These are phyloP conservation scores for Drosophila austrosaltans DNA, from an alignment of 2,888 invertebrate species.

Conservation along the genomic window DNA sequence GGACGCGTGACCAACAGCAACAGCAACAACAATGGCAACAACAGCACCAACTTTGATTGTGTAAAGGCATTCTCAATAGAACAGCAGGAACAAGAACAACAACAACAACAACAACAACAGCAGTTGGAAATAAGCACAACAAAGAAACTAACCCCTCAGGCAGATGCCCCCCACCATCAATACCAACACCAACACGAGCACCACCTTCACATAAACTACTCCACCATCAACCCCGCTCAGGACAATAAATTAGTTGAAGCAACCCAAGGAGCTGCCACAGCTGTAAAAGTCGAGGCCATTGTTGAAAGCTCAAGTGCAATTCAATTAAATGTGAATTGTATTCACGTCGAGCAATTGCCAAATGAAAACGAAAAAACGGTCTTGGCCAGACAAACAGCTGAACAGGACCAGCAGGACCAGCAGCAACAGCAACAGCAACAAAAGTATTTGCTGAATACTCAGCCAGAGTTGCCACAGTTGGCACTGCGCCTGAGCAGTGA, in stretches of 20 bases:
- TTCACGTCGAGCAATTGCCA: slow-evolving; percentile 47
- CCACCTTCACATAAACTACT: slow-evolving; percentile 19
- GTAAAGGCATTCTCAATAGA: slow-evolving; percentile 72
- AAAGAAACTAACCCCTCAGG: slow-evolving; percentile 63
- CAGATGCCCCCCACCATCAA: slow-evolving; percentile 8
- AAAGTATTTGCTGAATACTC: slow-evolving; percentile 59
- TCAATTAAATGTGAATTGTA: slow-evolving; percentile 65
- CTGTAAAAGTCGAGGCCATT: slow-evolving; percentile 28
- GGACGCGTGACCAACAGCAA: slow-evolving; percentile 68
- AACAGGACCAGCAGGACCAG: slow-evolving; percentile 18
- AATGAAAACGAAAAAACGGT: slow-evolving; percentile 52
- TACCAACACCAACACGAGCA: slow-evolving; percentile 13
- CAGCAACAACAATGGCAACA: slow-evolving; percentile 28
- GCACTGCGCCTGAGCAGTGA: slow-evolving; percentile 59
- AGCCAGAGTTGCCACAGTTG: slow-evolving; percentile 32
- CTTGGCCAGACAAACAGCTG: slow-evolving; percentile 47
- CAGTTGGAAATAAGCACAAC: slow-evolving; percentile 51
- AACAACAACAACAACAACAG: slow-evolving; percentile 44
- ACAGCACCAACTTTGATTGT: slow-evolving; percentile 55
- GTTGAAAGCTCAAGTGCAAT: slow-evolving; percentile 63
- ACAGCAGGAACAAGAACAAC: slow-evolving; percentile 52
- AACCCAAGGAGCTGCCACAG: slow-evolving; percentile 21
- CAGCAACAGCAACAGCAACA: slow-evolving; percentile 31
- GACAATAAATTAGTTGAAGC: slow-evolving; percentile 52
- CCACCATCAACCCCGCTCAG: slow-evolving; percentile 21